Evolutionary conservation across 1,140 invertebrate species (phyloP).

Genomic region (Scaptodrosophila lebanonensis): DNA sequence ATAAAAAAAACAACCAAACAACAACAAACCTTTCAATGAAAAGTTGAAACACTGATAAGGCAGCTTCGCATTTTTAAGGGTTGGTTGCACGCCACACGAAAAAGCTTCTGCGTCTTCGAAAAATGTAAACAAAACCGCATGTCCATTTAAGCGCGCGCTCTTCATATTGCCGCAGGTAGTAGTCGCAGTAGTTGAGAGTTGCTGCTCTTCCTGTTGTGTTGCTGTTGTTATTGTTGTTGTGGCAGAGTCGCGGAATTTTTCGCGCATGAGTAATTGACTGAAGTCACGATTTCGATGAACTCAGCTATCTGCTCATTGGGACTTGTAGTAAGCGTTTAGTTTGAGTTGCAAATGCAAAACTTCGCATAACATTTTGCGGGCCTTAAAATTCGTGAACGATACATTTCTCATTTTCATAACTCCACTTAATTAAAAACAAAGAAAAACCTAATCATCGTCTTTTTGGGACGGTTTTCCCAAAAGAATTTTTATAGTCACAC

Average conservation of each 20-base stretch:
- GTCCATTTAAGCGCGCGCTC: slow-evolving; percentile 22
- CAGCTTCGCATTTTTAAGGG: slow-evolving; percentile 25
- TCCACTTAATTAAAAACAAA: too few species aligned
- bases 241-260: slow-evolving; percentile 21
- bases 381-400: too few species aligned
- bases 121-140: slow-evolving; percentile 53
- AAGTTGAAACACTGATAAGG: slow-evolving; percentile 11
- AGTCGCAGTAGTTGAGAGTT: too few species aligned
- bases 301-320: slow-evolving; percentile 3
- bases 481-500: too few species aligned
- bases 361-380: too few species aligned
- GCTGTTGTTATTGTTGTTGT: too few species aligned
- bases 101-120: slow-evolving; percentile 16
- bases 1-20: slow-evolving; percentile 34
- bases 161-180: slow-evolving; percentile 10
- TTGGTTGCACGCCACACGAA: slow-evolving; percentile 23
- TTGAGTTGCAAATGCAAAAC: too few species aligned
- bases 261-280: slow-evolving; percentile 45
- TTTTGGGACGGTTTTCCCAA: too few species aligned
- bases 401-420: too few species aligned
- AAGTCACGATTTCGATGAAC: slow-evolving; percentile 35
- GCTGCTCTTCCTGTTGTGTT: too few species aligned
- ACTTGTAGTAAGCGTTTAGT: neutral
- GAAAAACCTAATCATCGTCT: neutral
- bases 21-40: slow-evolving; percentile 1